Evolutionary conservation across 35 echinoderm and acorn worm genomes (phyloP), one percentile per base, ranked within the genome.

Genomic region (Patiria miniata): DNA sequence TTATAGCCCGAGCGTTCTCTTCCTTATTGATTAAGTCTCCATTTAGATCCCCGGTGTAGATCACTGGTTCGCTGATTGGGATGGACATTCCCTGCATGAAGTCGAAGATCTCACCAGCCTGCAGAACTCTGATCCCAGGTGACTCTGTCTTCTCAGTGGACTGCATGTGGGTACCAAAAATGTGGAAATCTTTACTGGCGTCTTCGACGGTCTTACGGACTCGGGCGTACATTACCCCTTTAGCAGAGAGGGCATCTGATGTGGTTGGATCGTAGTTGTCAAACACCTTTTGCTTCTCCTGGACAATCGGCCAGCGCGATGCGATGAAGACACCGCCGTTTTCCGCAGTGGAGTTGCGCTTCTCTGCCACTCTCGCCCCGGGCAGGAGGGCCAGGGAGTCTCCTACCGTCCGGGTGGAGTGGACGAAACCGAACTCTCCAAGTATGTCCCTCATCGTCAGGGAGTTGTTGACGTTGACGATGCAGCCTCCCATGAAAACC

Each of bases 281-380:
- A 39, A 86, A 98, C 2, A 98, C 89, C 21, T 26, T 59, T 26
- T 89, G 83, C 8, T 81, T 69, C 61, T 94, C 81, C 83, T 83
- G 79, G 16, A 94, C 39, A 32, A 98, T 98, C 26, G 95, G 95
- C 95, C 95, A 98, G 0, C 92, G 85, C 1, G 95, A 98, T 16
- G 95, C 89, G 61, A 98, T 89, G 40, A 94, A 98, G 9, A 98
- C 92, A 37, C 95, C 95, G 26, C 95, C 95, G 59, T 92, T 98
- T 69, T 98, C 92, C 0, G 86, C 81, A 73, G 91, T 92, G 19
- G 78, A 1, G 65, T 73, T 73, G 34, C 65, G 65, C 65, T 73
- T 73, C 14, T 18, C 65, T 32, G 19, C 21, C 14, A 16, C 65
- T 73, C n/a, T 0, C 8, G 21, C 26, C 88, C 6, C 3, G 26